Percentiles rank a stretch among this genome's conserved stretches.
Evolutionary conservation across 2,113 vertebrate genomes (phyloP).

Genomic region (Silurus glanis): DNA sequence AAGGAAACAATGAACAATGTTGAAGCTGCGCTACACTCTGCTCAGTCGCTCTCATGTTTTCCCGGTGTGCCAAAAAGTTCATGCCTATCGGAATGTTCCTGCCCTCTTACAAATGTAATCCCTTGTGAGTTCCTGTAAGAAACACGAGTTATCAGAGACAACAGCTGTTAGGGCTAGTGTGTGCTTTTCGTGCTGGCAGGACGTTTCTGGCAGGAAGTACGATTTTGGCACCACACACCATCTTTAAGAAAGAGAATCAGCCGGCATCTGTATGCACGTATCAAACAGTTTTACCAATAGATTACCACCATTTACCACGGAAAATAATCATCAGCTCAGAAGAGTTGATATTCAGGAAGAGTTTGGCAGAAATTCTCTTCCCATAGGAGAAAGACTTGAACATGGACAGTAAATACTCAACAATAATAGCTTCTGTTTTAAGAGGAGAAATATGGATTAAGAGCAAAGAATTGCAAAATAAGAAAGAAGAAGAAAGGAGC

Average conservation of each 20-base stretch:
- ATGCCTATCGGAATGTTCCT: conserved; percentile 20
- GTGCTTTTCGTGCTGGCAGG: neutral
- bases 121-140: conserved; percentile 26
- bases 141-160: conserved; percentile 30
- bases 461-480: neutral
- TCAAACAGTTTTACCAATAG: neutral
- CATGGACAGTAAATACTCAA: neutral
- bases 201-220: conserved; percentile 5
- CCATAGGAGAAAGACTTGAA: neutral
- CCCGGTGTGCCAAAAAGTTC: conserved; percentile 4
- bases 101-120: conserved; percentile 23
- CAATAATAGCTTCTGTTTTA: neutral
- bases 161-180: conserved; percentile 21
- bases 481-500: neutral
- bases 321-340: neutral
- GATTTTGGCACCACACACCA: conserved; percentile 12
- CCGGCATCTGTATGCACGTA: neutral
- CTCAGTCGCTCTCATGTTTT: conserved; percentile 13
- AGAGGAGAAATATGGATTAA: neutral
- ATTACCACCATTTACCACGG: neutral
- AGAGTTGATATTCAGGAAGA: neutral
- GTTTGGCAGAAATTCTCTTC: neutral
- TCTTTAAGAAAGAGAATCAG: neutral
- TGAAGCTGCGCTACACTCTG: neutral
- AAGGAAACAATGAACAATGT: conserved; percentile 27